These are phyloP conservation scores for Jordanella pulchra DNA, from an alignment of 2,797 vertebrate genomes.

Conservation along the genomic window DNA sequence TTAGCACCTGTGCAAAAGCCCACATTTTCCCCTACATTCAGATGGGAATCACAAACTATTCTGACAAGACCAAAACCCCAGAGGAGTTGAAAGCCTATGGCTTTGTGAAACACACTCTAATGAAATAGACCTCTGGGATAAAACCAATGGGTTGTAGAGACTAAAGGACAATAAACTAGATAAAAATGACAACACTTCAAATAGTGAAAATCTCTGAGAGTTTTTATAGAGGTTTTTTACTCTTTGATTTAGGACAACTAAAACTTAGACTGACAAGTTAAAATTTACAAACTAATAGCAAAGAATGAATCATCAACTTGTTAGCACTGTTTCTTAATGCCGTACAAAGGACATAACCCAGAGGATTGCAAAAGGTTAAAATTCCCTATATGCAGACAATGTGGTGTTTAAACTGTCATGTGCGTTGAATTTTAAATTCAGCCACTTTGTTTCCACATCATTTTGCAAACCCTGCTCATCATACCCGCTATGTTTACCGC, in stretches of 20 bases:
- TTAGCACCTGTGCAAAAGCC: background rate
- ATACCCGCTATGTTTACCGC: background rate
- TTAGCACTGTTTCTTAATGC: background rate
- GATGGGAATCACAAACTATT: slow-evolving; percentile 29
- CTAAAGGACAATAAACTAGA: slow-evolving; percentile 35
- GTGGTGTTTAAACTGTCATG: too few species aligned
- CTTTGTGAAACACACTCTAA: slow-evolving; percentile 45
- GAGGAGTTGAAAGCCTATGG: slow-evolving; percentile 44
- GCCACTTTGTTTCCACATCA: too few species aligned
- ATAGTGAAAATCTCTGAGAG: slow-evolving; percentile 9
- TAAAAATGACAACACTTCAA: slow-evolving; percentile 39
- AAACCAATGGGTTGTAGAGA: slow-evolving; percentile 56
- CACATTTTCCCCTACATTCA: slow-evolving; percentile 19
- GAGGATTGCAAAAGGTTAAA: background rate
- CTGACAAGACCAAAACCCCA: slow-evolving; percentile 35
- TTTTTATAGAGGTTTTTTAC: slow-evolving; percentile 31
- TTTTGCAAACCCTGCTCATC: background rate
- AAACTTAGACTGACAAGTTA: background rate
- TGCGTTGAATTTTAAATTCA: too few species aligned
- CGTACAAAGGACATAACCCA: background rate
- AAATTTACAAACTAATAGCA: background rate
- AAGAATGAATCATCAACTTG: background rate
- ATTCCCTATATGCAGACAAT: too few species aligned
- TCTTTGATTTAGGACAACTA: background rate
- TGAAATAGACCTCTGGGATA: slow-evolving; percentile 48